Base-by-base conservation (phyloP, 2,113 vertebrate genomes). In the Scolopax mira region DNA sequence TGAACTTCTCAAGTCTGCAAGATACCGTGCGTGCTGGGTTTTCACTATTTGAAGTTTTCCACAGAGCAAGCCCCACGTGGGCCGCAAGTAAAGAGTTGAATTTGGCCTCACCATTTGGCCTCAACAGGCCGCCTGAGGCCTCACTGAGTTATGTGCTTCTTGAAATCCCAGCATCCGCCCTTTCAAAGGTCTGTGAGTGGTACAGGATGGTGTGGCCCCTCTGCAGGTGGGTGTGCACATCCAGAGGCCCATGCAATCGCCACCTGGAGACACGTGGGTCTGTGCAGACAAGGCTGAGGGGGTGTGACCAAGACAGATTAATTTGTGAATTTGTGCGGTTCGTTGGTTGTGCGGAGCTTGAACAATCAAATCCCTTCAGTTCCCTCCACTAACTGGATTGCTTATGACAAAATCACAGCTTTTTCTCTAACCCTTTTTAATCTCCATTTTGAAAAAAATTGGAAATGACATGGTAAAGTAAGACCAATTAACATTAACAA, bases 401-500 rank as follows among this genome's bases (percentile, higher is more conserved):
- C 77, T 94, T 93, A 90, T 92, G 96, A 96, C 95, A 96, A 96
- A 96, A 94, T 96, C 88, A 61, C 83, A 93, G 88, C 90, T 96
- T 95, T 95, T 95, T 92, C 62, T 94, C 83, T 83, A 90, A 46
- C 77, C 49, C 86, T 65, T 71, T 92, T 95, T 95, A 96, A 97
- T 97, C 83, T 95, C 79, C 35, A 33, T 95, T 85, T 90, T 94
- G 94, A 93, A 93, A 95, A 95, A 92, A 80, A 96, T 93, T 93
- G 88, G 73, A 90, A 97, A 96, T 94, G 93, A 96, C 96, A 85
- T 70, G 61, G 73, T 92, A 93, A 95, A 96, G 90, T 92, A 93
- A 90, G 96, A 71, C 82, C 95, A 96, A 96, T 97, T 95, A 97
- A 69, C 92, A 70, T 81, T 84, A 97, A 95, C 94, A 94, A 87